Base-by-base conservation (phyloP, 2,888 invertebrate genomes). In the Melanchra persicariae region DNA sequence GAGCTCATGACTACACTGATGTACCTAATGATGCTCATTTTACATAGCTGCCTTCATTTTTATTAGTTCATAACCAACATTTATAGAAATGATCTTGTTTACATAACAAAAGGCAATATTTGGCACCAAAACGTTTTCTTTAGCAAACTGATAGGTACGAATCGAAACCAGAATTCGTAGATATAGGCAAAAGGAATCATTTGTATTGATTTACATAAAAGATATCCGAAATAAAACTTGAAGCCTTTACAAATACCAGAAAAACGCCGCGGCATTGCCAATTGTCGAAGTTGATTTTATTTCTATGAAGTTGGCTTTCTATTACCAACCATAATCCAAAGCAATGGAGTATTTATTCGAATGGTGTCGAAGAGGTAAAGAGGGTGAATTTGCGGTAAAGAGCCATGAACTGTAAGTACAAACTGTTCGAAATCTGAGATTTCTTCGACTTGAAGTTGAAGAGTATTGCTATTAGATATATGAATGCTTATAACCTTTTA, bases 241-340 rank as follows among this genome's bases (percentile, higher is more conserved):
- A 77, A 82, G 57, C 69, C 79, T 74, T 70, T 78, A 74, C 68
- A 80, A 82, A 77, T 74, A 79, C 49, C 67, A 82, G 47, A 67
- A 66, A 82, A 82, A 66, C 68, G 67, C 68, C 61, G 60, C 52
- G 78, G 82, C 82, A 71, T 64, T 62, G 54, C 61, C 79, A 65
- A 77, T 77, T 81, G 82, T 77, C 82, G 68, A 65, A 81, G 61
- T 72, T 68, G 67, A n/a, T 77, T 72, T 68, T 79, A 77, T 77
- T 68, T 55, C 0, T 9, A 10, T 0, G 5, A 45, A 66, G 3
- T 34, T 17, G 10, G 24, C 8, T n/a, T 61, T 64, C 1, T 19
- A 49, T 26, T 22, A 43, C 6, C 15, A 57, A 72, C 57, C 34
- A 15, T 81, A 58, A 15, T 0, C 0, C 1, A 0, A 51, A 10